Evolutionary conservation across 2,113 vertebrate genomes (phyloP).

Genomic region (Acanthisitta chloris): DNA sequence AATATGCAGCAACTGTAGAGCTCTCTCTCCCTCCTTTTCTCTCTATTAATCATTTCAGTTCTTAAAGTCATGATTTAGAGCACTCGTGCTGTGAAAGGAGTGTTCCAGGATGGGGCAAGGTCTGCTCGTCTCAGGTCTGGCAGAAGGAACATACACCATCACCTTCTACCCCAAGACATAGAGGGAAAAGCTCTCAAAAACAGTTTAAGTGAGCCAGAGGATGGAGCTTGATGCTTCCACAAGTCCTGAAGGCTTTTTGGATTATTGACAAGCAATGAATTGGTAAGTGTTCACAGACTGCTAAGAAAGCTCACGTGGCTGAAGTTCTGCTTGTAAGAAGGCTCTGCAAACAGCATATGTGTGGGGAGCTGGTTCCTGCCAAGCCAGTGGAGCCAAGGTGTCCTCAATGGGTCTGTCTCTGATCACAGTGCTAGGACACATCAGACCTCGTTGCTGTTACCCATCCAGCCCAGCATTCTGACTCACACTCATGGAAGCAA

Average conservation of each 20-base stretch:
- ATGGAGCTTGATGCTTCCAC: not conserved
- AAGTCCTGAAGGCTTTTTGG: not conserved
- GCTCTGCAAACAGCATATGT: not conserved
- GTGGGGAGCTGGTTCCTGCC: not conserved
- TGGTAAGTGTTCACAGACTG: not conserved
- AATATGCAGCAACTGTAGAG: not conserved
- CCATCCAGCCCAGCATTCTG: not conserved
- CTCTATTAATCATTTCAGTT: not conserved
- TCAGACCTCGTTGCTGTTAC: not conserved
- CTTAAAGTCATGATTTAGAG: not conserved
- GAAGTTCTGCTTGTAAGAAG: not conserved
- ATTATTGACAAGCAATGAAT: not conserved
- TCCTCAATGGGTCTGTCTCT: not conserved
- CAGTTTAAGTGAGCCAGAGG: not conserved
- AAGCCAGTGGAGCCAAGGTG: not conserved
- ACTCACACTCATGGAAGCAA: not conserved
- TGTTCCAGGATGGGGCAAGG: not conserved
- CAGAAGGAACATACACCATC: not conserved
- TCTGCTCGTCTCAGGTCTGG: not conserved
- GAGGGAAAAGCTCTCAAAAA: not conserved
- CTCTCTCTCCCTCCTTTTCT: not conserved
- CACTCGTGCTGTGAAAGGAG: not conserved
- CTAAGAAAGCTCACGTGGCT: not conserved
- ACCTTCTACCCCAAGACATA: not conserved
- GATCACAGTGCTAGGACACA: fast-evolving